Evolutionary conservation across 2,797 vertebrate genomes (phyloP), one percentile per base, ranked within the genome.

Genomic region (Tenualosa thibaudeaui): DNA sequence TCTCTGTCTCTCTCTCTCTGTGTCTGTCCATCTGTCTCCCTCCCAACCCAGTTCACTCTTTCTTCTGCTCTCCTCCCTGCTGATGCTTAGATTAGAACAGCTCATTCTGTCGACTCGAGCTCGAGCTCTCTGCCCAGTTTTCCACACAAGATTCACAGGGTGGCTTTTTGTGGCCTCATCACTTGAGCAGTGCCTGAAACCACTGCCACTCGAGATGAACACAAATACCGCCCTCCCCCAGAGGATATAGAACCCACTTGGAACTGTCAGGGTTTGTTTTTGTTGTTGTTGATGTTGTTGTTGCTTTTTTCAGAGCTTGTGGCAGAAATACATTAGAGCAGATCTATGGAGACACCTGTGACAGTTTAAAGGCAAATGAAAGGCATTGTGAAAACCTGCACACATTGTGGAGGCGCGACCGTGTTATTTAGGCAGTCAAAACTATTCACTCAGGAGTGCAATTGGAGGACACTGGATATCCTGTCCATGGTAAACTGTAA

Each of bases 371-470:
- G 13, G 46, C 4, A 49, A 8, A 54, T 1, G 3, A 3, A 43
- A 75, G 4, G 68, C 31, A 40, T 40, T 75, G 31, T 37, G 9
- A 75, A 75, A 75, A 17, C 68, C 17, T 43, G 31, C 15, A 75
- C 3, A 1, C 2, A 46, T 78, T 19, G 37, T 78, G 40, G 40
- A 78, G 71, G 40, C 40, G 71, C 17, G 4, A 78, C 15, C 19
- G 40, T 78, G 71, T 46, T 37, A 78, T 78, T 43, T 40, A 19
- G 71, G 71, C 37, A 46, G 71, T 78, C 40, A 46, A 78, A 78
- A 78, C 40, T 78, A 17, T 78, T 78, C 71, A 78, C 40, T 5
- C 71, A 78, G 19, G 40, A 46, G 37, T 19, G 71, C 71, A 46
- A 19, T 43, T 31, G 37, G 40, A 46, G 17, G 68, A 75, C 40